Conservation (phyloP, 2,797 vertebrate species). For the Anisognathus igniventris region DNA sequence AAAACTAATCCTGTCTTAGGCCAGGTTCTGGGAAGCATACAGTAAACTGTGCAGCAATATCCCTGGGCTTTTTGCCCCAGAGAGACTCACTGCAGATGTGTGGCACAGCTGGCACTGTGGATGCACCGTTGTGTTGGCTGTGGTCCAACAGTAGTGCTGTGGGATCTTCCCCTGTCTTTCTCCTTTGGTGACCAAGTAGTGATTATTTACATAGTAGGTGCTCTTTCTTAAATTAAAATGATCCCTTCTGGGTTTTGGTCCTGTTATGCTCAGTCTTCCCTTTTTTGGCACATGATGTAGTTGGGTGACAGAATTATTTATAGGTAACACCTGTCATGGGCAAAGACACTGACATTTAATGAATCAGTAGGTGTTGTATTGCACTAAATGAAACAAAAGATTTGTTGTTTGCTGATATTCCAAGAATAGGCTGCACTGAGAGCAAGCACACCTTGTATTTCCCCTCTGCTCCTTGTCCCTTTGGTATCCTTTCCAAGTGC, state of each 20-base stretch:
- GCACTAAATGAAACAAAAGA: background rate
- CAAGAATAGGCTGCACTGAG: background rate
- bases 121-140: background rate
- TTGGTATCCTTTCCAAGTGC: background rate
- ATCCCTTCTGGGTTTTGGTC: background rate
- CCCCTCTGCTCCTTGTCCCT: background rate
- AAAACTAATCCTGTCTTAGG: background rate
- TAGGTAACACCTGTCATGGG: background rate
- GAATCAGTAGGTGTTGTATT: background rate
- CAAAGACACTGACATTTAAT: background rate
- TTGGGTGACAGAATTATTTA: conserved; percentile 49
- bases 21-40: background rate
- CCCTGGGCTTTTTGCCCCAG: background rate
- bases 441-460: background rate
- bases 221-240: background rate
- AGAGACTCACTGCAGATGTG: background rate
- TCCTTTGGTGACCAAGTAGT: background rate
- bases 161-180: background rate
- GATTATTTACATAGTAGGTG: background rate
- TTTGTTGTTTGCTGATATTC: background rate
- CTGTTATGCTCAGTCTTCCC: background rate
- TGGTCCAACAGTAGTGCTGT: background rate
- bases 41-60: background rate
- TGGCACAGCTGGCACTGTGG: background rate
- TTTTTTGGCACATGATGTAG: background rate